Base-by-base conservation (phyloP, 2,797 vertebrate genomes). In the Xerus rutilus region DNA sequence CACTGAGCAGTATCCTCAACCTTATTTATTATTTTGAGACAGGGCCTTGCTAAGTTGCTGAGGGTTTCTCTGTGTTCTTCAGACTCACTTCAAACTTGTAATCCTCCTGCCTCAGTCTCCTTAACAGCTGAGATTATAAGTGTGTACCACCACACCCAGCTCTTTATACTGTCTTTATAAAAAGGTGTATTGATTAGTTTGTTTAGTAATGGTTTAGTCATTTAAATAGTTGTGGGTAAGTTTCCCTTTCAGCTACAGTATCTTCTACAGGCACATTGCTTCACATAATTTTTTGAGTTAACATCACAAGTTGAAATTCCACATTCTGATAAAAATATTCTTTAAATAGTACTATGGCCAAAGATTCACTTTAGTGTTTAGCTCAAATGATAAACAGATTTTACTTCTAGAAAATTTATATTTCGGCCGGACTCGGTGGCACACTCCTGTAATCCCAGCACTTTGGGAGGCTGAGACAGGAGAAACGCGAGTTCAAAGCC, bases 171-270 rank as follows among this genome's bases (percentile, higher is more conserved):
- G 23, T 23, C 57, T 77, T 89, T 81, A 90, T 92, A 76, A 43
- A 84, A 83, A 67, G 49, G 49, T 92, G 43, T 86, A 62, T 59
- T 94, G 52, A 52, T 92, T 95, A 52, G 52, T 86, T 77, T 72
- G 12, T 84, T 96, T 94, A 73, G 20, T 94, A 92, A 86, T 83
- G 39, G 35, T 96, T 8, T 91, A 77, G 67, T 84, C 28, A 84
- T 67, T 39, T 86, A 87, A 47, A 89, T 67, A 94, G 43, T 93
- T 32, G n/a, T 72, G 39, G 18, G 11, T 65, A 70, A 17, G 9
- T 73, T 45, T 62, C 35, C 28, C 13, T 64, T 23, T 69, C n/a
- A 25, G 39, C 45, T 92, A 14, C 70, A 25, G 25, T 81, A 64
- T 88, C 87, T 93, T 87, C 83, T 83, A 10, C 57, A 25, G 6